phyloP scores from a whole-genome alignment of 53 echinoderm and acorn worm genomes.

The Patiria pectinifera region DNA sequence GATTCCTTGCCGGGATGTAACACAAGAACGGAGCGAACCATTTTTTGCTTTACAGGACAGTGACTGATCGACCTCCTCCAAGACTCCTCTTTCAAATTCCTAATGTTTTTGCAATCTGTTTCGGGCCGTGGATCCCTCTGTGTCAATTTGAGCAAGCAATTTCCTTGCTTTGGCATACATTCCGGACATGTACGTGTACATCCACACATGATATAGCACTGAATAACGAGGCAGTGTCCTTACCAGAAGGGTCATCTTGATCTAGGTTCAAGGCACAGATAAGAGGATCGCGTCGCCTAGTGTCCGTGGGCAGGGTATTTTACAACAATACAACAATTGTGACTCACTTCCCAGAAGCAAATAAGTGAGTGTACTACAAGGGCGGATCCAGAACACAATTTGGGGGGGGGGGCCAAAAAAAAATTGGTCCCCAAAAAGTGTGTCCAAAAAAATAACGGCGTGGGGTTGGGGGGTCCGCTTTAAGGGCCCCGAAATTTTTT shows the following conservation, averaged over 20 bases:
- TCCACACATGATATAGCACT: not conserved
- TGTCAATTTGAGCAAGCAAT: not conserved
- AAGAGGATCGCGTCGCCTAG: not conserved
- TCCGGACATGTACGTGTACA: not conserved
- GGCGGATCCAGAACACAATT: too few relatives aligned
- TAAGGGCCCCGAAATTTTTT: too few relatives aligned
- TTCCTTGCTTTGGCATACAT: not conserved
- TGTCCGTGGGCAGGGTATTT: not conserved
- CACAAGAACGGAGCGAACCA: not conserved
- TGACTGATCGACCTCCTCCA: not conserved
- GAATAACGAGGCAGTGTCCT: too few relatives aligned
- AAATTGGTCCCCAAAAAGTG: too few relatives aligned
- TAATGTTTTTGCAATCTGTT: not conserved
- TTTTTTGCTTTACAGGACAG: not conserved
- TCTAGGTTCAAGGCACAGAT: not conserved
- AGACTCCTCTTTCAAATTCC: not conserved
- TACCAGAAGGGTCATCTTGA: not conserved
- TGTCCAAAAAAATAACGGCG: too few relatives aligned
- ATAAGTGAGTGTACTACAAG: too few relatives aligned
- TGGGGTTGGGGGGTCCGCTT: too few relatives aligned
- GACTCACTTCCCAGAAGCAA: not conserved
- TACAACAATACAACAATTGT: not conserved
- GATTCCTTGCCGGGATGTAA: not conserved
- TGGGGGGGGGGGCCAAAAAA: too few relatives aligned
- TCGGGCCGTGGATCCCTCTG: not conserved